These are phyloP conservation scores for Oreotrochilus melanogaster DNA, from an alignment of 2,113 vertebrate genomes.

Conservation along the genomic window DNA sequence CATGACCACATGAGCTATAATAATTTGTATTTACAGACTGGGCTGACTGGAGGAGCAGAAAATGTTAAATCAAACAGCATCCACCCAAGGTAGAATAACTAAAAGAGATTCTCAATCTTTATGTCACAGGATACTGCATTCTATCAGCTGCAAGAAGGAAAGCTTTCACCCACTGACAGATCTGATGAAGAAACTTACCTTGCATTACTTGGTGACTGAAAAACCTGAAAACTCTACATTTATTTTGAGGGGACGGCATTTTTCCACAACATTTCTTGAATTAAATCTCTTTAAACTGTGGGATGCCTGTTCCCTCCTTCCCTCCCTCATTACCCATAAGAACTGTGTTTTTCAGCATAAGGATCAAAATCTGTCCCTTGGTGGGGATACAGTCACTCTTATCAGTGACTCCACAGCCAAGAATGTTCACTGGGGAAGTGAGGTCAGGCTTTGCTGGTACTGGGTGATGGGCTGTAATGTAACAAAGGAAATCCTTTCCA, in stretches of 20 bases:
- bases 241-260: not conserved
- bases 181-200: not conserved
- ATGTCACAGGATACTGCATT: not conserved
- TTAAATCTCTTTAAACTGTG: not conserved
- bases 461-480: not conserved
- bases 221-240: not conserved
- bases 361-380: not conserved
- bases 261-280: not conserved
- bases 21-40: conserved; percentile 39
- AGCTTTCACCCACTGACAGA: not conserved
- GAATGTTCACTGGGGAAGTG: not conserved
- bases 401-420: not conserved
- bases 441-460: not conserved
- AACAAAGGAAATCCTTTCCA: conserved; percentile 4
- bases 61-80: conserved; percentile 25
- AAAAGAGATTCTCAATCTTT: not conserved
- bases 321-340: not conserved
- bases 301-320: not conserved
- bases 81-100: conserved; percentile 24
- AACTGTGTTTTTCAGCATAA: not conserved
- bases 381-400: not conserved
- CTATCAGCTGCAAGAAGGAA: not conserved
- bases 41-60: not conserved
- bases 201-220: not conserved
- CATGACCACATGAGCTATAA: not conserved